phyloP scores from a whole-genome alignment of 2,797 vertebrate species.

The Oreochromis mossambicus region DNA sequence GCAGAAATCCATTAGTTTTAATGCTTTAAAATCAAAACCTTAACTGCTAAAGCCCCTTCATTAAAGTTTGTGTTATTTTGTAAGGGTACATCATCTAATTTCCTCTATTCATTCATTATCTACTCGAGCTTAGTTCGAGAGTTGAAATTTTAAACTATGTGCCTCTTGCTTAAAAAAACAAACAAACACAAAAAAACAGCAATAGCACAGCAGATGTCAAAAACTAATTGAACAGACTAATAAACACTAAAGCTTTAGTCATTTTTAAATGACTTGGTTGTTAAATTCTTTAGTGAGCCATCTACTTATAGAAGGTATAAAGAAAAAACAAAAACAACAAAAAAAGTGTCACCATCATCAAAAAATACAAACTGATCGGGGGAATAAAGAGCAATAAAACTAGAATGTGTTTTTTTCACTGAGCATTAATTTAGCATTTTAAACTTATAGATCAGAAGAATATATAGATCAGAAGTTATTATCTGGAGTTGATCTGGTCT shows the following conservation, averaged over 20 bases:
- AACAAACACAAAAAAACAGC: neutral
- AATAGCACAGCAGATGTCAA: neutral
- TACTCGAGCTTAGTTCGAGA: neutral
- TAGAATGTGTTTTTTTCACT: neutral
- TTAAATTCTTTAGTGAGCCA: neutral
- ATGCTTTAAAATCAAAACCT: neutral
- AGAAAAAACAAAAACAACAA: neutral
- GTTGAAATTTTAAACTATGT: neutral
- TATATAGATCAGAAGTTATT: conserved; percentile 12
- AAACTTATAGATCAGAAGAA: neutral
- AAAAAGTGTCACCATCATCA: neutral
- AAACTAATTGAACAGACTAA: neutral
- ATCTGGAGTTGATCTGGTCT: neutral
- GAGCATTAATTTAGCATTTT: neutral
- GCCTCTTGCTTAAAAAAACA: neutral
- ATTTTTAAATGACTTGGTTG: neutral
- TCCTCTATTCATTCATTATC: neutral
- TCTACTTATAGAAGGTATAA: neutral
- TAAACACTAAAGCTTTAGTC: neutral
- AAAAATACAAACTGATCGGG: neutral
- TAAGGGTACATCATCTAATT: neutral
- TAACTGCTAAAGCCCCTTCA: neutral
- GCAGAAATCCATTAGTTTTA: neutral
- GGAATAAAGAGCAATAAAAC: neutral
- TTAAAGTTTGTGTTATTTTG: neutral